A percentile compares a stretch with the other conserved stretches of the same genome.
Evolutionary conservation across 2,888 invertebrate genomes (phyloP).

Genomic region (Andrena flavipes): DNA sequence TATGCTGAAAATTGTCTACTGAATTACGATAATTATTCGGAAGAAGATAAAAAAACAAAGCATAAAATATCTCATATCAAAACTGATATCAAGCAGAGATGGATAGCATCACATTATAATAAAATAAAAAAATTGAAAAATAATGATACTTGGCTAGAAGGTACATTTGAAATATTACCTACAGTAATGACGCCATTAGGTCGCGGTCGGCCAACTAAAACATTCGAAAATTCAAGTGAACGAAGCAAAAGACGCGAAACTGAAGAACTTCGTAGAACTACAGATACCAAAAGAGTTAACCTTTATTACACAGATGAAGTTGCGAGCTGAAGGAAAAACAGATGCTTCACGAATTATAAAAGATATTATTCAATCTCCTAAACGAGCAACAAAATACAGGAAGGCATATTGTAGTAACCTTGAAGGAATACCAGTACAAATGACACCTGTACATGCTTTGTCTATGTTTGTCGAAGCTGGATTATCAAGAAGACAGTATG

Average conservation of each 20-base stretch:
- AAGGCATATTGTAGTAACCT: neutral
- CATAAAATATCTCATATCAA: neutral
- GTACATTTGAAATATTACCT: neutral
- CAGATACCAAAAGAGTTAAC: neutral
- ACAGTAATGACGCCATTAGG: neutral
- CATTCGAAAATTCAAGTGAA: neutral
- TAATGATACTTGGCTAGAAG: neutral
- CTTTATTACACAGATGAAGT: neutral
- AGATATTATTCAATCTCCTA: neutral
- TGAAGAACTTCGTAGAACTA: neutral
- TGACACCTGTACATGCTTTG: neutral
- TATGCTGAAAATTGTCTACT: neutral
- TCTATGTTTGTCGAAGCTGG: constrained; percentile 8
- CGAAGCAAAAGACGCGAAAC: neutral
- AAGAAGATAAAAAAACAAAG: neutral
- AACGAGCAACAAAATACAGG: neutral
- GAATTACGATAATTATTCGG: neutral
- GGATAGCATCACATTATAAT: neutral
- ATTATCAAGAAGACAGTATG: neutral
- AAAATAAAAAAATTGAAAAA: too few species aligned
- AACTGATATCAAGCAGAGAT: neutral
- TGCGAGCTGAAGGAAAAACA: neutral
- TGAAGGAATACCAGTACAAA: neutral
- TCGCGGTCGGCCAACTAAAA: neutral
- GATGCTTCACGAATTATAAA: neutral